These are phyloP conservation scores for Aleadryas rufinucha DNA, from an alignment of 2,113 vertebrate genomes.

Conservation along the genomic window DNA sequence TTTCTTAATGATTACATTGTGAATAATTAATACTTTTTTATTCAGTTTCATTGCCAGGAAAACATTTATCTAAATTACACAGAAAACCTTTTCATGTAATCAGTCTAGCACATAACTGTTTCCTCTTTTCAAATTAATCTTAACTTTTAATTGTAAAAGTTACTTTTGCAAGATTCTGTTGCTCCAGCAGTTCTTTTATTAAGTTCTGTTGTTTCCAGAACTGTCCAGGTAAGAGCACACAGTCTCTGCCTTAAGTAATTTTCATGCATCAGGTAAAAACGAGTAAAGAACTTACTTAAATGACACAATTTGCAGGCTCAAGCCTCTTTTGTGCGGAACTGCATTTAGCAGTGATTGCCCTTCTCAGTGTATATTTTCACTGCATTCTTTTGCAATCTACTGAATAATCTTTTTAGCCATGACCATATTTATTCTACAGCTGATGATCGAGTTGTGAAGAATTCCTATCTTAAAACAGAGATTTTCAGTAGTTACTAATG, in stretches of 20 bases:
- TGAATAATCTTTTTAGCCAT: neutral
- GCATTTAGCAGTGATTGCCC: neutral
- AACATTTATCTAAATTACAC: constrained; percentile 43
- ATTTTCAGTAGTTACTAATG: neutral
- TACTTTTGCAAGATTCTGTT: neutral
- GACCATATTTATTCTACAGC: neutral
- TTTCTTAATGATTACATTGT: constrained; percentile 45
- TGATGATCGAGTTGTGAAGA: neutral
- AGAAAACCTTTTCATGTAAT: constrained; percentile 17
- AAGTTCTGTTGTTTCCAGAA: neutral
- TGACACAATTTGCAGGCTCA: neutral
- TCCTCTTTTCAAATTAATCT: constrained; percentile 13
- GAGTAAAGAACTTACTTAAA: neutral
- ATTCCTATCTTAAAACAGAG: neutral
- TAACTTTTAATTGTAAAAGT: neutral
- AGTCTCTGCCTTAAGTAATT: neutral
- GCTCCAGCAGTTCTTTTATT: neutral
- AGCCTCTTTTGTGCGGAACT: neutral
- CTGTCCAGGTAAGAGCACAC: neutral
- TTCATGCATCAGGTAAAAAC: neutral
- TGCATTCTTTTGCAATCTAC: neutral
- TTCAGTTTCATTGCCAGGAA: constrained; percentile 28
- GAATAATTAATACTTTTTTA: constrained; percentile 48
- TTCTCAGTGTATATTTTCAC: neutral
- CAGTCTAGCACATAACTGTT: neutral